Percentiles rank a stretch among this genome's conserved stretches.
These are phyloP conservation scores for Apeltes quadracus DNA, from an alignment of 2,113 vertebrate genomes.

Conservation along the genomic window DNA sequence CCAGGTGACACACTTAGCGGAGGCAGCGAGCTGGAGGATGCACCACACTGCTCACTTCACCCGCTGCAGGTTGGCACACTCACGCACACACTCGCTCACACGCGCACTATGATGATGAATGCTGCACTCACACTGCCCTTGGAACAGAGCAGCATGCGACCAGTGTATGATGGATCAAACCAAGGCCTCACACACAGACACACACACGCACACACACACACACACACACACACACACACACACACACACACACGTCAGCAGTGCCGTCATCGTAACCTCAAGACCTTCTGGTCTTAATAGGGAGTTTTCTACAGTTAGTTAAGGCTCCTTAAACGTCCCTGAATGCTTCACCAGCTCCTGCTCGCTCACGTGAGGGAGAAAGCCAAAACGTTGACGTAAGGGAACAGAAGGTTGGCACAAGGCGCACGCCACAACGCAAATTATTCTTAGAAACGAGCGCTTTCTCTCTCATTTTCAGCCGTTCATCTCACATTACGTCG, in stretches of 20 bases:
- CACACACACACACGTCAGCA: slow-evolving; percentile 43
- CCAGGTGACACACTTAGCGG: slow-evolving; percentile 35
- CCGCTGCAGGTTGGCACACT: slow-evolving; percentile 43
- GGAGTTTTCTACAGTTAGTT: slow-evolving; percentile 53
- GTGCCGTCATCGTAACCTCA: slow-evolving; percentile 38
- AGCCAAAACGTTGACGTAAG: slow-evolving; percentile 48
- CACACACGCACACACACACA: slow-evolving; percentile 28
- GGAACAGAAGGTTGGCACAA: slow-evolving; percentile 51
- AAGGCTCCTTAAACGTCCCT: slow-evolving; percentile 48
- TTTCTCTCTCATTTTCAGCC: slow-evolving; percentile 22
- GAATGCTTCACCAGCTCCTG: slow-evolving; percentile 44
- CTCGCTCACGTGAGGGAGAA: background rate
- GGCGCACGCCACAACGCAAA: slow-evolving; percentile 51
- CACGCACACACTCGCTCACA: slow-evolving; percentile 1
- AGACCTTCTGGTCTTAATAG: slow-evolving; percentile 62
- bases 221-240: slow-evolving; percentile 29
- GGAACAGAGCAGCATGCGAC: slow-evolving; percentile 51
- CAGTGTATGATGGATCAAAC: slow-evolving; percentile 57
- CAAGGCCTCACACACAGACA: slow-evolving; percentile 28
- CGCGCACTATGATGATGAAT: slow-evolving; percentile 62
- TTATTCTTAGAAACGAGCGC: slow-evolving; percentile 40
- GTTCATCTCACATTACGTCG: slow-evolving; percentile 10
- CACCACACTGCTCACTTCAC: slow-evolving; percentile 35
- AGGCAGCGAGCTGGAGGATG: slow-evolving; percentile 33
- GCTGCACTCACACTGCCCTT: slow-evolving; percentile 70